A percentile compares a stretch with the other conserved stretches of the same genome.
These are phyloP conservation scores for Agrotis clavis DNA, from an alignment of 2,888 invertebrate species.

Conservation along the genomic window DNA sequence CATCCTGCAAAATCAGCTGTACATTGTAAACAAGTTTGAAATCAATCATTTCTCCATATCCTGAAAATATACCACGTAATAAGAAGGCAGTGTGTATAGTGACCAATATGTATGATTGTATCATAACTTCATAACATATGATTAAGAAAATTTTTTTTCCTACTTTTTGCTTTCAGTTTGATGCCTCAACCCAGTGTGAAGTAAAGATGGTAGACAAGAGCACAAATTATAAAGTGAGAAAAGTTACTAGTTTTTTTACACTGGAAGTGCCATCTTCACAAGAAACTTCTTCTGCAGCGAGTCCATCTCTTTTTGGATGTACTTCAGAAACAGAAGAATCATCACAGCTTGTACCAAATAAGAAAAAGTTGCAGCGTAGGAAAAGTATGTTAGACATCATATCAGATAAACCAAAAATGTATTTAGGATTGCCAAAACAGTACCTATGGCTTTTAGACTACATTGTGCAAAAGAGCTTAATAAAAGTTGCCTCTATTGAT, in stretches of 20 bases:
- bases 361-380: background rate
- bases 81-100: background rate
- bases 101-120: slow-evolving; percentile 2
- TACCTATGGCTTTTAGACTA: slow-evolving; percentile 5
- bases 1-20: slow-evolving; percentile 3
- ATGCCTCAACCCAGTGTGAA: slow-evolving; percentile 8
- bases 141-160: too few relatives aligned
- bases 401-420: slow-evolving; percentile 13
- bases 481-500: slow-evolving; percentile 1
- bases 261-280: slow-evolving; percentile 10
- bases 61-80: slow-evolving; percentile 2
- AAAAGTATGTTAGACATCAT: slow-evolving; percentile 14
- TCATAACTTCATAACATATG: background rate
- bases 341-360: background rate
- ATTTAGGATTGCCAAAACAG: slow-evolving; percentile 17
- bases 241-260: slow-evolving; percentile 4
- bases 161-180: background rate
- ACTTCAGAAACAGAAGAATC: background rate
- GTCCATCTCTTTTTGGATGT: slow-evolving; percentile 2
- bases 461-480: background rate
- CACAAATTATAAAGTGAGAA: slow-evolving; percentile 12
- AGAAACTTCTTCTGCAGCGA: slow-evolving; percentile 9
- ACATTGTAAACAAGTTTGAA: slow-evolving; percentile 9
- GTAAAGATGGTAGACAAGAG: slow-evolving; percentile 8
- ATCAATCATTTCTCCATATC: slow-evolving; percentile 1